These are phyloP conservation scores for Ochotona curzoniae DNA, from an alignment of 2,113 vertebrate species.

Conservation along the genomic window DNA sequence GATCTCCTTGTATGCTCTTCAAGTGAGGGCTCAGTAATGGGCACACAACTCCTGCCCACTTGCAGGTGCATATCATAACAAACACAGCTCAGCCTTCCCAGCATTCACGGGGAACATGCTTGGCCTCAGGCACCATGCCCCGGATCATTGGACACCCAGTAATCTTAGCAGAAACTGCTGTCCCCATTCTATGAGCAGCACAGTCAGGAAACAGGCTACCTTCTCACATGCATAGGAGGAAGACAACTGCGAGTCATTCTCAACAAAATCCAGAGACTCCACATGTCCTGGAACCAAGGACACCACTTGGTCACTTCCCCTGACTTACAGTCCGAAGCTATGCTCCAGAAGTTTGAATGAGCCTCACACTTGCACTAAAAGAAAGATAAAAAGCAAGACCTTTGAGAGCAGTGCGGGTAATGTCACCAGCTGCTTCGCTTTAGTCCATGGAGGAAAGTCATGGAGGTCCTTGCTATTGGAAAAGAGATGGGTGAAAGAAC, in stretches of 20 bases:
- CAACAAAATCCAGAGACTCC: background rate
- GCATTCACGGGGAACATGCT: rapidly evolving
- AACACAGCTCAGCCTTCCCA: background rate
- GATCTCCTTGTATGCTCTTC: background rate
- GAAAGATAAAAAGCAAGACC: background rate
- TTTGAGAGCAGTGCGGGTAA: too few species aligned
- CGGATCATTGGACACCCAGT: background rate
- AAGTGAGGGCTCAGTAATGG: background rate
- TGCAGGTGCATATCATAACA: background rate
- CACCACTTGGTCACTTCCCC: background rate
- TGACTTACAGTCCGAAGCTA: background rate
- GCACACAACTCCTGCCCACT: background rate
- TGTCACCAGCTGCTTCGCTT: background rate
- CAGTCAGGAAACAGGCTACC: too few species aligned
- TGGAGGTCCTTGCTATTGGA: background rate
- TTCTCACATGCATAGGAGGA: rapidly evolving
- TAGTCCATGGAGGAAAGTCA: rapidly evolving
- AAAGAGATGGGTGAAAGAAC: background rate
- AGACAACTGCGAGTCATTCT: background rate
- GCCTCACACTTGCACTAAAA: background rate
- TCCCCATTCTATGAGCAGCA: rapidly evolving
- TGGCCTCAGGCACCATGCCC: rapidly evolving
- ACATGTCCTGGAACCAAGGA: background rate
- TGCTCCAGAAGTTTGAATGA: background rate
- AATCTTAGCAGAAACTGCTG: background rate